phyloP scores from a whole-genome alignment of 2,888 invertebrate species.

The Gortyna flavago region DNA sequence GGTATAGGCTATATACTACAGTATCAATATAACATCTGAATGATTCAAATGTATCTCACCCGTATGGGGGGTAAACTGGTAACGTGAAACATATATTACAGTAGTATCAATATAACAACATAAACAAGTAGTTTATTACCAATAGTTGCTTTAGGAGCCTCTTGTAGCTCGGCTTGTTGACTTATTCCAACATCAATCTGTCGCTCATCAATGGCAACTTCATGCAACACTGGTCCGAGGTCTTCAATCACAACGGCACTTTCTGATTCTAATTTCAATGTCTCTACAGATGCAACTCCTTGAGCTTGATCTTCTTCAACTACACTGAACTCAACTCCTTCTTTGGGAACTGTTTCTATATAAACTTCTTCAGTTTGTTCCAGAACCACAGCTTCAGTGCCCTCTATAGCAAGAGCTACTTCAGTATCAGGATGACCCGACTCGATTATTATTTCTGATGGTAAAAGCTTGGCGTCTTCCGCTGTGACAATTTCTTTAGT shows the following conservation, averaged over 20 bases:
- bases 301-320: slow-evolving; percentile 10
- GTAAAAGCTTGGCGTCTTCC: slow-evolving; percentile 17
- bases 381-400: slow-evolving; percentile 21
- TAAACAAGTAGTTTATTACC: slow-evolving; percentile 34
- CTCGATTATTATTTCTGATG: slow-evolving; percentile 1
- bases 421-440: neutral
- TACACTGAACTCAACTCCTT: slow-evolving; percentile 14
- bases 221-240: slow-evolving; percentile 35
- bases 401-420: slow-evolving; percentile 23
- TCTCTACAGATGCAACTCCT: slow-evolving; percentile 19
- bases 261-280: slow-evolving; percentile 34
- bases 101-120: neutral
- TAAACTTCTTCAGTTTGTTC: slow-evolving; percentile 32
- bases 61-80: no score
- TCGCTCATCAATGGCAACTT: slow-evolving; percentile 25
- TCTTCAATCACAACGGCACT: slow-evolving; percentile 43
- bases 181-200: slow-evolving; percentile 16
- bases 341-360: slow-evolving; percentile 19
- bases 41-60: no score
- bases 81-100: neutral
- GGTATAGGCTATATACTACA: neutral
- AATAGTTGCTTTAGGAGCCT: slow-evolving; percentile 31
- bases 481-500: slow-evolving; percentile 29
- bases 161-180: slow-evolving; percentile 33
- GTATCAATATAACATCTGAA: neutral